Evolutionary conservation across 2,113 vertebrate species (phyloP), one percentile per base, ranked within the genome.

Genomic region (Melanostigma gelatinosum): DNA sequence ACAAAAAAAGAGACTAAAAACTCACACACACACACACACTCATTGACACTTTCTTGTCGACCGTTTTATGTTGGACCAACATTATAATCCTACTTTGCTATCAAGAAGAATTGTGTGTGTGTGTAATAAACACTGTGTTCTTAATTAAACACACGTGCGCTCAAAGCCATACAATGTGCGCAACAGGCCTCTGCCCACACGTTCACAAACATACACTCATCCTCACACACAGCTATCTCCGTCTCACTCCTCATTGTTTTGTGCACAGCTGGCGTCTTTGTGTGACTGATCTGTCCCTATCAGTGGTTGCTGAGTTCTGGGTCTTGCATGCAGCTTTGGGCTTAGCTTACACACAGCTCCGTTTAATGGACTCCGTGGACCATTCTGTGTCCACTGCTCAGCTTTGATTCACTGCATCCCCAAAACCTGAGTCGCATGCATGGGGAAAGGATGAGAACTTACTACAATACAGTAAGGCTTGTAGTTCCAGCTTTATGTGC

Each of bases 241-340:
- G 72, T 73, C 77, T 75, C 84, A 66, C 24, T 82, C 60, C 50
- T 68, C 79, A 88, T 93, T 93, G 88, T 93, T 86, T 73, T 20
- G 71, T 85, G 85, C 89, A 93, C 91, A 93, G 92, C 93, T 89
- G 90, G 90, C 85, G 70, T 91, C 90, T 93, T 94, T 93, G 91
- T 93, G 91, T 93, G 78, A 83, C 91, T 90, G 91, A 89, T 93
- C 91, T 82, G 87, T 81, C 80, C 87, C 82, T 81, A 83, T 85
- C 88, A 83, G 87, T 13, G 68, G 52, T 69, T 87, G 86, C 84
- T 78, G 83, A 80, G 85, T 82, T 80, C 78, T 80, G 52, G 15
- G 52, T 85, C 79, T 83, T 78, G 75, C 34, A 55, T 88, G 66
- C 88, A 83, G 88, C 87, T 34, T 34, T 83, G 86, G 79, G 84